Percentiles rank a stretch among this genome's conserved stretches.
Conservation (phyloP, 2,888 invertebrate species). For the Volucella inflata region DNA sequence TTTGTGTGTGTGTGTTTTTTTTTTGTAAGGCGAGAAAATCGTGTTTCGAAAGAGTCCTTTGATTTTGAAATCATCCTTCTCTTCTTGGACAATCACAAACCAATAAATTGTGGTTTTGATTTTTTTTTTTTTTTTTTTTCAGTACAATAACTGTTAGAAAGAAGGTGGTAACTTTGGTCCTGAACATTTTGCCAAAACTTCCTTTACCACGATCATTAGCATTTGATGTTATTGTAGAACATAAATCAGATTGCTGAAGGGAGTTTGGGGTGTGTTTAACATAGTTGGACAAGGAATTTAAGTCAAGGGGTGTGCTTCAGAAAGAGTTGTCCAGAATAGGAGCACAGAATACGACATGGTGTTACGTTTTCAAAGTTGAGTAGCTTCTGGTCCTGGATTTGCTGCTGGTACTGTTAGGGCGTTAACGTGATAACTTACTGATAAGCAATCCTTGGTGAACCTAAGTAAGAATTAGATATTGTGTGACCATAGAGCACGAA, state of each 20-base stretch:
- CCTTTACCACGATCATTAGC: constrained; percentile 4
- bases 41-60: constrained; percentile 34
- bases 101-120: constrained; percentile 48
- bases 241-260: neutral
- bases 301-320: no score
- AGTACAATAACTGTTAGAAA: neutral
- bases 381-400: no score
- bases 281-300: no score
- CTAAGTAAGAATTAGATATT: no score
- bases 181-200: neutral
- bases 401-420: no score
- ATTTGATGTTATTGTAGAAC: constrained; percentile 6
- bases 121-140: neutral
- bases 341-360: no score
- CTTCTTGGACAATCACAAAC: constrained; percentile 41
- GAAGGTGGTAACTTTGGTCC: neutral
- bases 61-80: constrained; percentile 36
- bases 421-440: no score
- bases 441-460: no score
- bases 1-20: constrained; percentile 7
- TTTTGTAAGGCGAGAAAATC: constrained; percentile 23
- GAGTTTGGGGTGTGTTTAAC: no score
- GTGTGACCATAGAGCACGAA: no score
- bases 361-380: no score
- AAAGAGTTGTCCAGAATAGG: no score